Conservation (phyloP, 2,797 vertebrate genomes). For the Acanthurus lineatus region DNA sequence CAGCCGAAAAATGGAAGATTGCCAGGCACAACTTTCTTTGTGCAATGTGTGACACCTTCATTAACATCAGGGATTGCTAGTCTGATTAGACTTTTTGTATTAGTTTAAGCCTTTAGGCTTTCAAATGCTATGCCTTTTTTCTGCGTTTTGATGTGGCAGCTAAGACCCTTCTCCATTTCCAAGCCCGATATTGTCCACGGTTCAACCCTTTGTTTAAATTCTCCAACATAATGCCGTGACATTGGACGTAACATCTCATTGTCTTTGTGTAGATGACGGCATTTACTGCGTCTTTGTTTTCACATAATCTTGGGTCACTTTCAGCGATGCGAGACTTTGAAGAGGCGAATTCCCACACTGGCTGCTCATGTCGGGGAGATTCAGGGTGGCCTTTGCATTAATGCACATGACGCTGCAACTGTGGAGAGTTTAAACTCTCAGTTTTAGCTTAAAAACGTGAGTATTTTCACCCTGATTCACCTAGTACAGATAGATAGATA, state of each 20-base stretch:
- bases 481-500: background rate
- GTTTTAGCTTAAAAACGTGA: conserved; percentile 5
- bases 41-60: conserved; percentile 99
- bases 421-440: background rate
- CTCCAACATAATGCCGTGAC: conserved; percentile 69
- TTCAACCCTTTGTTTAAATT: conserved; percentile 75
- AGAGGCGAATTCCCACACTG: conserved; percentile 41
- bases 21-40: conserved; percentile 99
- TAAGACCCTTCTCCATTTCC: conserved; percentile 74
- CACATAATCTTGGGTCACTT: conserved; percentile 73
- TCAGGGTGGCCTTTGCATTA: conserved; percentile 29
- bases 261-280: conserved; percentile 76
- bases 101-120: conserved; percentile 95
- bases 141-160: conserved; percentile 79
- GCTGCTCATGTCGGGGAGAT: conserved; percentile 8
- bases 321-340: conserved; percentile 35
- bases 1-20: conserved; percentile 99
- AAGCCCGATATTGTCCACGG: conserved; percentile 74
- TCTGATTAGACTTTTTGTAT: conserved; percentile 99
- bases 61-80: conserved; percentile 99
- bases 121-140: conserved; percentile 81
- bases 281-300: conserved; percentile 78
- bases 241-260: conserved; percentile 67
- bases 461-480: background rate
- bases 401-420: conserved; percentile 11